These are phyloP conservation scores for Uria aalge DNA, from an alignment of 2,113 vertebrate species.

Conservation along the genomic window DNA sequence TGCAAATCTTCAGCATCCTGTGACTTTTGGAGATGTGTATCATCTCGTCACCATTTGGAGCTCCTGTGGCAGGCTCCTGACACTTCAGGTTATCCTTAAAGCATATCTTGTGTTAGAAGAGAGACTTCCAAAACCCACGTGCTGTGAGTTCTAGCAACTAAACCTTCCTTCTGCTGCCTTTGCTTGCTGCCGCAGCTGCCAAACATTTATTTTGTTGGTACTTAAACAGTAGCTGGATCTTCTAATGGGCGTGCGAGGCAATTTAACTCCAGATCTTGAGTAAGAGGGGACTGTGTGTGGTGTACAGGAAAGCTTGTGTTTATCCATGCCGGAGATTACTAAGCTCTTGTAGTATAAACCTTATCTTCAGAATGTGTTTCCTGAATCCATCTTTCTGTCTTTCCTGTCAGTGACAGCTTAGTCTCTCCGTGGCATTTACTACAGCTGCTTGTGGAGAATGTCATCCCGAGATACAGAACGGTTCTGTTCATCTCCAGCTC, in stretches of 20 bases:
- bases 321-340: slow-evolving; percentile 2
- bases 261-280: background rate
- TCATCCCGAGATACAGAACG: background rate
- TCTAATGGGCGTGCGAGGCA: background rate
- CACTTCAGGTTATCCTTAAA: background rate
- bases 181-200: background rate
- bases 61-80: background rate
- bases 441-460: background rate
- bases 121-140: background rate
- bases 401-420: slow-evolving; percentile 42
- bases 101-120: background rate
- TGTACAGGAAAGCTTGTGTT: slow-evolving; percentile 16
- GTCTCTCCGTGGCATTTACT: background rate
- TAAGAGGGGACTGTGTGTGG: background rate
- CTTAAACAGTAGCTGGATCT: background rate
- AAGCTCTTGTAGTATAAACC: background rate
- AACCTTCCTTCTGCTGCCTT: background rate
- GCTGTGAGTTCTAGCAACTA: background rate
- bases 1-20: background rate
- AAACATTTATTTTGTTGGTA: background rate
- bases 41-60: background rate
- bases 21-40: background rate
- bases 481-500: slow-evolving; percentile 9
- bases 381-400: slow-evolving; percentile 48
- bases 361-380: slow-evolving; percentile 57